phyloP scores from a whole-genome alignment of 2,797 vertebrate genomes.

The Valencia hispanica region DNA sequence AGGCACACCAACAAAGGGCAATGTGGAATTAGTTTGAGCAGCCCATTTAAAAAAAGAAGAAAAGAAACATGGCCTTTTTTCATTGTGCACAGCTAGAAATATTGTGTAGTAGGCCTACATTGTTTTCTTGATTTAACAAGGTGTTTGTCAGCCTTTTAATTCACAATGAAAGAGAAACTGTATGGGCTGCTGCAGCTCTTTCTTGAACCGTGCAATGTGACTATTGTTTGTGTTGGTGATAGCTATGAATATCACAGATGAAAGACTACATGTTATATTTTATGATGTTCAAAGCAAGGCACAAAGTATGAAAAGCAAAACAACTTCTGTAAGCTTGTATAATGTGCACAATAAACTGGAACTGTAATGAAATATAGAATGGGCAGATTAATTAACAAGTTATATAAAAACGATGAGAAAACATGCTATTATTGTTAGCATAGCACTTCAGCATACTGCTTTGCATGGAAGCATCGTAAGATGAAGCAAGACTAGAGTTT shows the following conservation, averaged over 20 bases:
- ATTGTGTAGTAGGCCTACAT: too few relatives aligned
- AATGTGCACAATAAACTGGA: too few relatives aligned
- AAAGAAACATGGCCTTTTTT: too few relatives aligned
- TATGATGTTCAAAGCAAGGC: not conserved
- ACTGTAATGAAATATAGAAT: too few relatives aligned
- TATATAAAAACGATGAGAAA: not conserved
- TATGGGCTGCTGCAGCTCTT: not conserved
- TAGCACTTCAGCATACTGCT: not conserved
- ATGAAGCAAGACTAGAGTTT: not conserved
- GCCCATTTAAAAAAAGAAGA: too few relatives aligned
- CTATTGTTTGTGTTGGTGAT: not conserved
- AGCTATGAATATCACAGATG: not conserved
- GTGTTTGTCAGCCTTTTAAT: too few relatives aligned
- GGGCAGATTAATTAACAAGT: not conserved
- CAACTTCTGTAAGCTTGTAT: not conserved
- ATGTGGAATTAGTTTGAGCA: too few relatives aligned
- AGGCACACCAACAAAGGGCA: too few relatives aligned
- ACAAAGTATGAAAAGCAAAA: not conserved
- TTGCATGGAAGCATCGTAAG: not conserved
- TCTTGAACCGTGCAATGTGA: not conserved
- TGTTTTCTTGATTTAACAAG: too few relatives aligned
- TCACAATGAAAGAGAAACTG: too few relatives aligned
- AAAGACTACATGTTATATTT: not conserved
- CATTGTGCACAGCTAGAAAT: too few relatives aligned
- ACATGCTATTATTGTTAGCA: not conserved